These are phyloP conservation scores for Galeopterus variegatus DNA, from an alignment of 2,113 vertebrate genomes.

Conservation along the genomic window DNA sequence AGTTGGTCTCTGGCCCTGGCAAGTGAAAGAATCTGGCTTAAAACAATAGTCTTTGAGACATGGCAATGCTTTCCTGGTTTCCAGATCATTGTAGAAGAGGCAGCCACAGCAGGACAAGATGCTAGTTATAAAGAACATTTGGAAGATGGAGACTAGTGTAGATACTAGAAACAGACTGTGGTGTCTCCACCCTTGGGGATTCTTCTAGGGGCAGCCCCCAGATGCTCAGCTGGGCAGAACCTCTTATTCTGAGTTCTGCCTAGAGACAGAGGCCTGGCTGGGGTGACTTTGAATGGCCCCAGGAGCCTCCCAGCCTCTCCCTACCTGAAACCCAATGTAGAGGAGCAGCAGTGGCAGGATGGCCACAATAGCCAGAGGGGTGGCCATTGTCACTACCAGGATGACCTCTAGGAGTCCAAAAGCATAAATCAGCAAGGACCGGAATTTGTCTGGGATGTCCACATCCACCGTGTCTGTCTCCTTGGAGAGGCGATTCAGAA, in stretches of 20 bases:
- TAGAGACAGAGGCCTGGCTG: background rate
- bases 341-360: slow-evolving; percentile 92
- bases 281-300: background rate
- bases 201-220: background rate
- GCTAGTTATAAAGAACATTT: fast-evolving
- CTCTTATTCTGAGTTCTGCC: background rate
- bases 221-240: background rate
- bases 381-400: slow-evolving; percentile 93
- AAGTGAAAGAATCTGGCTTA: background rate
- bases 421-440: slow-evolving; percentile 93
- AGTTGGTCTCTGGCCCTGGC: background rate
- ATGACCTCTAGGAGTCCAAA: slow-evolving; percentile 95
- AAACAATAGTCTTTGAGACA: background rate
- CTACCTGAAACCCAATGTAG: slow-evolving; percentile 95
- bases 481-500: slow-evolving; percentile 95
- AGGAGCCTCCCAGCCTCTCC: background rate
- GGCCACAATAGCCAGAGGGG: slow-evolving; percentile 90
- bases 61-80: background rate
- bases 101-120: background rate
- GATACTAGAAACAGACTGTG: background rate
- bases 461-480: slow-evolving; percentile 95
- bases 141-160: background rate
- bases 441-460: slow-evolving; percentile 95
- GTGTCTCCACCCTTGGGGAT: background rate
- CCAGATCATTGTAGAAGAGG: background rate